phyloP scores from a whole-genome alignment of 2,797 vertebrate genomes.

The Phoxinus dragarum region DNA sequence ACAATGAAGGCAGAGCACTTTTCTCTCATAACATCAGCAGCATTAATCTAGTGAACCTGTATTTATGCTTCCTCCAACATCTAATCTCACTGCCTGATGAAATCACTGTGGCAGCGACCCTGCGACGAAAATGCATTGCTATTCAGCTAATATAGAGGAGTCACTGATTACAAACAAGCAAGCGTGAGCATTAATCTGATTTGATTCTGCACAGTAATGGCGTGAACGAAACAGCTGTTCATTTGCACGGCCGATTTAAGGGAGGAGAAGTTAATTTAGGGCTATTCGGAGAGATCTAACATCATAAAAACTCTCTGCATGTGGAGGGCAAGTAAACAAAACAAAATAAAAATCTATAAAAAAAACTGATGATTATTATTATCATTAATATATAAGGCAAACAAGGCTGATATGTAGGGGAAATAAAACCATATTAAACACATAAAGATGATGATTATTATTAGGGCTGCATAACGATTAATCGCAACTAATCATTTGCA shows the following conservation, averaged over 20 bases:
- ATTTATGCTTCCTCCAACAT: slow-evolving; percentile 76
- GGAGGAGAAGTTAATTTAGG: slow-evolving; percentile 32
- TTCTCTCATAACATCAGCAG: slow-evolving; percentile 73
- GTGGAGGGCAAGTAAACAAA: neutral
- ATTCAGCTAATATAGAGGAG: slow-evolving; percentile 39
- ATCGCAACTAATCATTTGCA: too few species aligned
- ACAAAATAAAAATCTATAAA: too few species aligned
- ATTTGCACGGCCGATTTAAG: slow-evolving; percentile 20
- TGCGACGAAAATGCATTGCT: slow-evolving; percentile 1
- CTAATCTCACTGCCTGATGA: slow-evolving; percentile 73
- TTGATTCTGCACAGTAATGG: slow-evolving; percentile 7
- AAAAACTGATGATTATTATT: too few species aligned
- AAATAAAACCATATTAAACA: neutral
- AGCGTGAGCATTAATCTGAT: slow-evolving; percentile 11
- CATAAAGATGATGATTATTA: neutral
- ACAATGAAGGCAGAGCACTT: neutral
- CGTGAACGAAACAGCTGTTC: slow-evolving; percentile 25
- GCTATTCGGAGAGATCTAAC: neutral
- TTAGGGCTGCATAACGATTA: too few species aligned
- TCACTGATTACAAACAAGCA: slow-evolving; percentile 52
- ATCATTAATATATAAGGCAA: neutral
- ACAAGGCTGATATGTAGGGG: neutral
- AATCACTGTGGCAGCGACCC: slow-evolving; percentile 28
- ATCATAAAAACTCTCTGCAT: neutral
- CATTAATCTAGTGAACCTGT: slow-evolving; percentile 78